Percentiles rank a stretch among this genome's conserved stretches.
Conservation (phyloP, 1,140 invertebrate genomes). For the Coelopa frigida region DNA sequence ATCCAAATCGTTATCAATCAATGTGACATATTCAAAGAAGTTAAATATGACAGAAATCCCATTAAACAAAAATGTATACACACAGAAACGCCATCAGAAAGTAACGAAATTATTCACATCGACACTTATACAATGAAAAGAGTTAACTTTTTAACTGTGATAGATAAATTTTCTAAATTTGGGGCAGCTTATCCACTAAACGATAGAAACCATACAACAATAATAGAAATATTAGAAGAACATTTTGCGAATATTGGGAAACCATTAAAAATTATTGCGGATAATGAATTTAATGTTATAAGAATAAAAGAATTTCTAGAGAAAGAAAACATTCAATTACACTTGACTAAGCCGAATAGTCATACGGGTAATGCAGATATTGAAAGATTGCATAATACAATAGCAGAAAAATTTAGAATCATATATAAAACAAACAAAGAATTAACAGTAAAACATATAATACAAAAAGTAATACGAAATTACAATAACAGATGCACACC, state of each 20-base stretch:
- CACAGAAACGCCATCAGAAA: conserved; percentile 15
- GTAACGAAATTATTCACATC: conserved; percentile 13
- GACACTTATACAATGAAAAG: conserved; percentile 12
- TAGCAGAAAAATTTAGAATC: conserved; percentile 11
- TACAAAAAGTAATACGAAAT: no score
- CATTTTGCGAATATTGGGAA: conserved; percentile 8
- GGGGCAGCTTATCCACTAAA: neutral
- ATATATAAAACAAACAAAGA: no score
- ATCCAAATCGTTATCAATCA: conserved; percentile 12
- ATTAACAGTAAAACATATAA: no score
- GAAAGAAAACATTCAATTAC: conserved; percentile 10
- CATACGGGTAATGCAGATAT: conserved; percentile 15
- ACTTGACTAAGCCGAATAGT: conserved; percentile 16
- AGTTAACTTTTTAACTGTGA: conserved; percentile 10
- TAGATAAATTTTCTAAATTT: conserved; percentile 15
- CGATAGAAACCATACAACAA: conserved; percentile 12
- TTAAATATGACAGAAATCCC: conserved; percentile 16
- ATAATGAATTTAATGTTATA: conserved; percentile 12
- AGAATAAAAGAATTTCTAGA: conserved; percentile 11
- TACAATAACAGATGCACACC: conserved; percentile 9
- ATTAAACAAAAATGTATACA: conserved; percentile 13
- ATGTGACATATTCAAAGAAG: conserved; percentile 12
- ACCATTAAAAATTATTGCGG: conserved; percentile 10
- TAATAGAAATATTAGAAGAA: conserved; percentile 9
- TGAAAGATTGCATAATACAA: conserved; percentile 12